Evolutionary conservation across 1,140 invertebrate species (phyloP).

Genomic region (Lepidurus apus): DNA sequence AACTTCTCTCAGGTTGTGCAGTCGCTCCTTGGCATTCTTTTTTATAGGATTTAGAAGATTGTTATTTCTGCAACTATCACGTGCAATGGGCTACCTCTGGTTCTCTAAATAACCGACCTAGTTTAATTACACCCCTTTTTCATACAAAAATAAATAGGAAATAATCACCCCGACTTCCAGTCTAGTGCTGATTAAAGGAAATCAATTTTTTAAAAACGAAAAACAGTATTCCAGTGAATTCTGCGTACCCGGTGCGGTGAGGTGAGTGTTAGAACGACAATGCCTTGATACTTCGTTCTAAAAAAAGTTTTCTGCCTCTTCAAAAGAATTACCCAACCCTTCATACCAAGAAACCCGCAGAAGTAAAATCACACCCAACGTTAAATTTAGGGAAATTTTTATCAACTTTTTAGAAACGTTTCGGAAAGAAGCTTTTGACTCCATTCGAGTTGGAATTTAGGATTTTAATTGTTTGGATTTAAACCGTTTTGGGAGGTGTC

Average conservation of each 20-base stretch:
- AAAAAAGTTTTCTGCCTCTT: neutral
- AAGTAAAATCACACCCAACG: neutral
- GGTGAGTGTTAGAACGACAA: neutral
- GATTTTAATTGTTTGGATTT: no score
- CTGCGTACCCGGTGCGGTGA: neutral
- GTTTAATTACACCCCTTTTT: neutral
- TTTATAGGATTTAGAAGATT: conserved; percentile 3
- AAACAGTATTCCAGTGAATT: neutral
- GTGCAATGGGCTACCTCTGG: conserved; percentile 9
- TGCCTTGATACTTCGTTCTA: neutral
- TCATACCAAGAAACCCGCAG: neutral
- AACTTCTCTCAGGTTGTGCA: conserved; percentile 21
- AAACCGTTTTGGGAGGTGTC: no score
- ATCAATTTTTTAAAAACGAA: neutral
- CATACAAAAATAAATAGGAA: neutral
- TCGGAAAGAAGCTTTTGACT: no score
- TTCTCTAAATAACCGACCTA: neutral
- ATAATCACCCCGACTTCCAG: neutral
- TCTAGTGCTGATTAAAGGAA: neutral
- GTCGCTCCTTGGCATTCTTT: conserved; percentile 9
- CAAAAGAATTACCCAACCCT: neutral
- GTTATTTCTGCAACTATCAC: neutral
- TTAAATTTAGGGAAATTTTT: no score
- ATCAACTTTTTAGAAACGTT: no score
- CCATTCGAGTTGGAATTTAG: no score